Percentiles rank a stretch among this genome's conserved stretches.
Conservation (phyloP, 2,113 vertebrate species). For the Ibidorhyncha struthersii region DNA sequence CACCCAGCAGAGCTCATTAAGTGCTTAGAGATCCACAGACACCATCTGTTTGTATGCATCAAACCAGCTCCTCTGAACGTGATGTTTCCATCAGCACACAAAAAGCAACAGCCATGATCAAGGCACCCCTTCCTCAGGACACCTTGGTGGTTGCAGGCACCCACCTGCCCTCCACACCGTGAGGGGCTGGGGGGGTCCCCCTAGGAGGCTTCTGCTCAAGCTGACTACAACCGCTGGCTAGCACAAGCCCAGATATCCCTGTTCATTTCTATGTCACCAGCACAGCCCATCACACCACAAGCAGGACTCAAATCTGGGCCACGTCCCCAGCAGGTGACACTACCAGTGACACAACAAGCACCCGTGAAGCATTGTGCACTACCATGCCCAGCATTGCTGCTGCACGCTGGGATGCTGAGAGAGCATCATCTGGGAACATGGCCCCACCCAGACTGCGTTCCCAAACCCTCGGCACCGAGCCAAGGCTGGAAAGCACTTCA, state of each 20-base stretch:
- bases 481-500: neutral
- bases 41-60: neutral
- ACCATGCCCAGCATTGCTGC: neutral
- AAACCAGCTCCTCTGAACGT: neutral
- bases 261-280: neutral
- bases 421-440: neutral
- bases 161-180: neutral
- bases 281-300: neutral
- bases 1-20: neutral
- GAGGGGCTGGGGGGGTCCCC: accelerated
- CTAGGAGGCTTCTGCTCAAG: neutral
- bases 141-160: neutral
- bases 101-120: neutral
- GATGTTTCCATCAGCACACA: accelerated
- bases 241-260: neutral
- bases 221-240: accelerated
- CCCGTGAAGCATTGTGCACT: neutral
- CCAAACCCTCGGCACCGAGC: neutral
- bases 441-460: neutral
- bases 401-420: accelerated
- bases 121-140: neutral
- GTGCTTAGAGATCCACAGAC: neutral
- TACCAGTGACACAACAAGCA: neutral
- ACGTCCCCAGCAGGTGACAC: neutral
- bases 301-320: conserved; percentile 11